phyloP scores from a whole-genome alignment of 2,113 vertebrate species.

The Trogon surrucura region DNA sequence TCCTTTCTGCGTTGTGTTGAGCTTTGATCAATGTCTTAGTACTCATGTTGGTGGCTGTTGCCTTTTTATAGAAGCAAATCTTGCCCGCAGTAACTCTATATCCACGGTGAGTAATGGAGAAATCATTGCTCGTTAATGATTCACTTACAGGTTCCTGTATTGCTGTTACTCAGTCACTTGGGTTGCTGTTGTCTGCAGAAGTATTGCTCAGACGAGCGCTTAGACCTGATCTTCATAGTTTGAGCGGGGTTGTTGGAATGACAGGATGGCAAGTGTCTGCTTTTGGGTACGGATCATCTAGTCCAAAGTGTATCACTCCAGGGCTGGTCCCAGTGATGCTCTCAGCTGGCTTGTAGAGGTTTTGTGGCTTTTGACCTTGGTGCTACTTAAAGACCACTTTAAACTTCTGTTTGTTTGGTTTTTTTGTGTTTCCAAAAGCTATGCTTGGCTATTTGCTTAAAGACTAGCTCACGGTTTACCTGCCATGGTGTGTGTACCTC shows the following conservation, averaged over 20 bases:
- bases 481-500: not conserved
- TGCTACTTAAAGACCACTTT: not conserved
- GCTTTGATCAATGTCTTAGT: slow-evolving; percentile 9
- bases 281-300: not conserved
- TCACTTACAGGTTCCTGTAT: slow-evolving; percentile 48
- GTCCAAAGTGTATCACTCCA: not conserved
- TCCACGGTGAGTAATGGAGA: slow-evolving; percentile 52
- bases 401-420: not conserved
- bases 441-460: not conserved
- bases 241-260: not conserved
- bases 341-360: not conserved
- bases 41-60: slow-evolving; percentile 13
- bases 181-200: not conserved
- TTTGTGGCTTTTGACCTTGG: not conserved
- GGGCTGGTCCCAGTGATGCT: not conserved
- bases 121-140: slow-evolving; percentile 57
- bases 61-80: slow-evolving; percentile 44
- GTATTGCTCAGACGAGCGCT: not conserved
- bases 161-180: not conserved
- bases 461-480: not conserved
- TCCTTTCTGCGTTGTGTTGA: not conserved
- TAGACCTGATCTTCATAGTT: not conserved
- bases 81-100: not conserved
- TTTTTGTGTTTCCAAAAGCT: not conserved
- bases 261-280: not conserved